Base-by-base conservation (phyloP, 1,140 invertebrate species). In the Drosophila pachea region DNA sequence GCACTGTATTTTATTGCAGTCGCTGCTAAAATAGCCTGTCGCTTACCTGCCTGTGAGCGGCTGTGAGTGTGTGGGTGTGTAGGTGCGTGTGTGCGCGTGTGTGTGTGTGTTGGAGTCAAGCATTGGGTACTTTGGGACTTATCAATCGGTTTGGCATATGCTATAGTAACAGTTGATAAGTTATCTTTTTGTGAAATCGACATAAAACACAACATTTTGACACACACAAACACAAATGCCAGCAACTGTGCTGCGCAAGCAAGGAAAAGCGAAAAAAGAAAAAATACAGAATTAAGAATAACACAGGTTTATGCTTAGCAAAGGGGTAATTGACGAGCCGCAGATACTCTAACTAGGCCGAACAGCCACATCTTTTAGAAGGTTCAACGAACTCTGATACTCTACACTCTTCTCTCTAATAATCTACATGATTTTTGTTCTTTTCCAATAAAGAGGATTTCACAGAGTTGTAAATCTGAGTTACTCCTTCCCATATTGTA, bases 121-220 rank as follows among this genome's bases (percentile, higher is more conserved):
- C 22, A 22, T 22, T 36, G 32, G 48, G 42, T 14, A 33, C 42
- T 71, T 54, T 45, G 11, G 55, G 42, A 68, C 40, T 72, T 72
- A 72, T 72, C 69, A 62, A 72, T 72, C 56, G 52, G 69, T 68
- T 72, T 56, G 69, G 69, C 69, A 68, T 72, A 68, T 72, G 69
- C 50, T 72, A 67, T 71, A 49, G 62, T 54, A 49, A 43, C 38
- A 40, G 32, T 22, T 66, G 68, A 70, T 70, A 70, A 71, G 56
- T 47, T 71, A 67, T 71, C 56, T 62, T 54, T 61, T 72, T 68
- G 50, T 59, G 43, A 52, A 68, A 72, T 72, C 69, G 65, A 68
- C 58, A 72, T 53, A 68, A 61, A 72, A 68, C 62, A 72, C 49
- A 67, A 67, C 59, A 65, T 70, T 63, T 55, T 68, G 45, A 63